A percentile compares a stretch with the other conserved stretches of the same genome.
These are phyloP conservation scores for Aphidius gifuensis DNA, from an alignment of 1,140 invertebrate species.

Conservation along the genomic window DNA sequence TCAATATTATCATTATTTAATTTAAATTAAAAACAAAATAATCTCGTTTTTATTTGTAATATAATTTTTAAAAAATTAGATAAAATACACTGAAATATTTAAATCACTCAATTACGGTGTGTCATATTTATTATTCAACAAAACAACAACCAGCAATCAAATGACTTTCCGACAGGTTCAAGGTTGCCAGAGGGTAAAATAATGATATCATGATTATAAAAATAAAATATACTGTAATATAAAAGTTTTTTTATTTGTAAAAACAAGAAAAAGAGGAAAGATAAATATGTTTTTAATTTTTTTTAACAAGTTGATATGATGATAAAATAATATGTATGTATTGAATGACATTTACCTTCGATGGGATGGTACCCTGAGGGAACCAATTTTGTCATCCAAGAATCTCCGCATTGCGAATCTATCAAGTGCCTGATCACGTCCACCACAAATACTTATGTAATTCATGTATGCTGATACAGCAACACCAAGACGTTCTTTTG, in stretches of 20 bases:
- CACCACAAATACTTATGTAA: conserved; percentile 88
- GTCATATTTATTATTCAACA: conserved; percentile 10
- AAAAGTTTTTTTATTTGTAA: not conserved
- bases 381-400: conserved; percentile 81
- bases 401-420: conserved; percentile 89
- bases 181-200: not conserved
- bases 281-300: no score
- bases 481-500: conserved; percentile 77
- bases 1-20: not conserved
- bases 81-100: not conserved
- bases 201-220: not conserved
- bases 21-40: conserved; percentile 3
- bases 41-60: not conserved
- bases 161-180: not conserved
- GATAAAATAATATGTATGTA: not conserved
- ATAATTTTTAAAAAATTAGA: not conserved
- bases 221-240: not conserved
- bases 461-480: conserved; percentile 91
- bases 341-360: conserved; percentile 64
- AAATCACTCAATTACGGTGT: conserved; percentile 6
- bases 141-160: conserved; percentile 5
- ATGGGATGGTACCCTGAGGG: conserved; percentile 81
- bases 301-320: not conserved
- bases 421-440: conserved; percentile 84
- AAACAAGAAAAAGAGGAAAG: not conserved